These are phyloP conservation scores for Orchestes rusci DNA, from an alignment of 2,888 invertebrate species.

Conservation along the genomic window DNA sequence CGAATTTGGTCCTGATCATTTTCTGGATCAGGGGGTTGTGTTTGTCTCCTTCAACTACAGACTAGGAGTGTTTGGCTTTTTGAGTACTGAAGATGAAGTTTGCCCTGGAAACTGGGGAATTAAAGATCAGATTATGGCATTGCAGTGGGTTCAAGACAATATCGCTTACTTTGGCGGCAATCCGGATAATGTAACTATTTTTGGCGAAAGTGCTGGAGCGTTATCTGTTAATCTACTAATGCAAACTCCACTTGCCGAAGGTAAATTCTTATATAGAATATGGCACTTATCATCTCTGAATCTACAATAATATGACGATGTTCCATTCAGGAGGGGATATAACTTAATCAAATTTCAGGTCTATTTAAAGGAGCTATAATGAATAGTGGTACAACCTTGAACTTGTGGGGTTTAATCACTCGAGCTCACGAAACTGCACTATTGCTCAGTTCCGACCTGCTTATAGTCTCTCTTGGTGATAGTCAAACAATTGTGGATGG, in stretches of 20 bases:
- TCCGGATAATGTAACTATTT: slow-evolving; percentile 28
- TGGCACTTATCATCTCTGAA: slow-evolving; percentile 6
- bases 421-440: slow-evolving; percentile 23
- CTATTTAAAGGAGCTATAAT: slow-evolving; percentile 31
- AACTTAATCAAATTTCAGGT: too few relatives aligned
- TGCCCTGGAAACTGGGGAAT: slow-evolving; percentile 30
- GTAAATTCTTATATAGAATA: too few relatives aligned
- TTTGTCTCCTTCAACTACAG: slow-evolving; percentile 30
- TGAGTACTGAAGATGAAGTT: slow-evolving; percentile 27
- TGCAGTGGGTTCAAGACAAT: slow-evolving; percentile 30
- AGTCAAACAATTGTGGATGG: slow-evolving; percentile 18
- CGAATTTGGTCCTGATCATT: slow-evolving; percentile 25
- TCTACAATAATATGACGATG: background rate
- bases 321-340: too few relatives aligned
- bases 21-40: slow-evolving; percentile 27
- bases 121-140: slow-evolving; percentile 31
- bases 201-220: slow-evolving; percentile 31
- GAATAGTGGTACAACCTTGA: slow-evolving; percentile 30
- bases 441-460: too few relatives aligned
- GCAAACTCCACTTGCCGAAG: too few relatives aligned
- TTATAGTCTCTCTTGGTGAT: too few relatives aligned
- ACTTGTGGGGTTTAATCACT: slow-evolving; percentile 29
- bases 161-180: slow-evolving; percentile 29
- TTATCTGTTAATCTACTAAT: slow-evolving; percentile 29
- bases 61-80: slow-evolving; percentile 26